These are phyloP conservation scores for Phalloptychus januarius DNA, from an alignment of 2,797 vertebrate genomes.

Conservation along the genomic window DNA sequence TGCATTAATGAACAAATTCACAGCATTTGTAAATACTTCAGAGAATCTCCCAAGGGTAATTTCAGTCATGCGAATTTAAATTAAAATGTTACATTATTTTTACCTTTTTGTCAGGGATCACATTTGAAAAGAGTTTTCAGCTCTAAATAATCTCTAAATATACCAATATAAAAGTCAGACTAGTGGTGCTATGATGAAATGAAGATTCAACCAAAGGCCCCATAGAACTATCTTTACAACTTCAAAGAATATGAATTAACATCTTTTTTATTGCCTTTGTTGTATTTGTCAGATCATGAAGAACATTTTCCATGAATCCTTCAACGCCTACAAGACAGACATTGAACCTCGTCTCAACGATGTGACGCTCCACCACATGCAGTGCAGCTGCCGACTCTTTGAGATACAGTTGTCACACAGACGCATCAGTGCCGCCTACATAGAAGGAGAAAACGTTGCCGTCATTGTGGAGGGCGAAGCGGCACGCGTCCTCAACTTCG, in stretches of 20 bases:
- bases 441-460: conserved; percentile 78
- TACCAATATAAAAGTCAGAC: not conserved
- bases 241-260: not conserved
- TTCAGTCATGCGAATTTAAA: not conserved
- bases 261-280: not conserved
- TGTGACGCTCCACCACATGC: conserved; percentile 76
- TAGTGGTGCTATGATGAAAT: not conserved
- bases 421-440: conserved; percentile 78
- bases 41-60: too few species aligned
- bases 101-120: not conserved
- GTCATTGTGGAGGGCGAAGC: conserved; percentile 85
- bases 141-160: not conserved
- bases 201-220: not conserved
- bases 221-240: not conserved
- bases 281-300: conserved; percentile 78
- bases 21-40: not conserved
- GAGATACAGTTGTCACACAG: conserved; percentile 82
- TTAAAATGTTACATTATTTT: not conserved
- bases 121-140: not conserved
- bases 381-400: conserved; percentile 82
- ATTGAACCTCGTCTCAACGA: conserved; percentile 81
- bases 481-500: conserved; percentile 81
- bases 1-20: not conserved
- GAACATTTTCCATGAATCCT: conserved; percentile 85
- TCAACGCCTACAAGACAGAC: conserved; percentile 83